These are phyloP conservation scores for Tamias sibiricus DNA, from an alignment of 2,113 vertebrate genomes.

Conservation along the genomic window DNA sequence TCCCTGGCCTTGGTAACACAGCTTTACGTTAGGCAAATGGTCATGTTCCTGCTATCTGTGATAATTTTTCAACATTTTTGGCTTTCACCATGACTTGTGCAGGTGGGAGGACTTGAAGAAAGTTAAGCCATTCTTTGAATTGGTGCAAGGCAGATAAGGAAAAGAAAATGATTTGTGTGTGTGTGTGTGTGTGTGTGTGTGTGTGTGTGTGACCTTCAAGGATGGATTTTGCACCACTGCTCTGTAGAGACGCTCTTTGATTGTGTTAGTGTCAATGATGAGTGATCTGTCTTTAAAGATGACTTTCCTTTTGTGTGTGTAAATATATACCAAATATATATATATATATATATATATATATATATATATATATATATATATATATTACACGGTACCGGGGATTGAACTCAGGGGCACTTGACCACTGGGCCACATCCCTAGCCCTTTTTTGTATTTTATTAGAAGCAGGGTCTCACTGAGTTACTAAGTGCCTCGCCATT, in stretches of 20 bases:
- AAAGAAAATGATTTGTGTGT: neutral
- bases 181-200: neutral
- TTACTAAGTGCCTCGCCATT: no score
- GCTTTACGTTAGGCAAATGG: neutral
- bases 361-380: no score
- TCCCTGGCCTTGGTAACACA: neutral
- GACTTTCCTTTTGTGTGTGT: neutral
- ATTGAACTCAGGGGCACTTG: no score
- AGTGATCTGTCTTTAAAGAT: neutral
- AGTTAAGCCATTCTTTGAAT: neutral
- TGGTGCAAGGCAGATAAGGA: neutral
- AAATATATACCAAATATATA: no score
- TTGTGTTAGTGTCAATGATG: neutral
- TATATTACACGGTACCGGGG: no score
- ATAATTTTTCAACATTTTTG: neutral
- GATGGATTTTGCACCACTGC: no score
- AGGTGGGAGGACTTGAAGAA: neutral
- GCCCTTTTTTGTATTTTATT: no score
- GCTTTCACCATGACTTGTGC: neutral
- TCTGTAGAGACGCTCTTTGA: neutral
- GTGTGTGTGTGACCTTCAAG: neutral
- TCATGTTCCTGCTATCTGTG: neutral
- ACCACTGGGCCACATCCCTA: no score
- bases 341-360: no score
- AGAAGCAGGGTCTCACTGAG: no score